Evolutionary conservation across 2,113 vertebrate species (phyloP).

Genomic region (Macaca mulatta): DNA sequence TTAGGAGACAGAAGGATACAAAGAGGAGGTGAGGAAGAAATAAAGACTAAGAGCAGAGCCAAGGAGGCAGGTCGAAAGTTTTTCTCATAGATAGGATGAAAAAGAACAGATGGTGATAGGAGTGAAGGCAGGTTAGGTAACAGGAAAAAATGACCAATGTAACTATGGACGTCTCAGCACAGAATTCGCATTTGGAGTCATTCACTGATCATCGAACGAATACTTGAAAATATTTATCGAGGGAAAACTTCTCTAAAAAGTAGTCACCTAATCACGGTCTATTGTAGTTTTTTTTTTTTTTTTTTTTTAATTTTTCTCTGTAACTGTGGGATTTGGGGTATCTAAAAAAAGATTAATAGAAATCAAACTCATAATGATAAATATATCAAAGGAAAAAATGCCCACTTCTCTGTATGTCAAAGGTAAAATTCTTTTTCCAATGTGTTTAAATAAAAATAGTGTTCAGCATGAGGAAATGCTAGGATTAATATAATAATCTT

Average conservation of each 20-base stretch:
- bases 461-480: background rate
- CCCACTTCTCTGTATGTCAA: background rate
- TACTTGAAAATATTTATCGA: background rate
- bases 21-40: background rate
- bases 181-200: background rate
- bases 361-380: background rate
- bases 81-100: background rate
- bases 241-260: background rate
- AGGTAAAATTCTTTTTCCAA: background rate
- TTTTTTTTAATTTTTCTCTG: background rate
- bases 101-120: background rate
- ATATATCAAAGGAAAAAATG: background rate
- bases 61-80: background rate
- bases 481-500: background rate
- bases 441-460: conserved; percentile 3
- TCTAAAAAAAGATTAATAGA: background rate
- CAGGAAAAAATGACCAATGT: background rate
- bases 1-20: background rate
- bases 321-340: background rate
- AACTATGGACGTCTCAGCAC: background rate
- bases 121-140: background rate
- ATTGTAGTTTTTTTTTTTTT: background rate
- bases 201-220: background rate
- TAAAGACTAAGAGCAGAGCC: background rate
- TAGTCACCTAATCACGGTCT: background rate